Base-by-base conservation (phyloP, 2,113 vertebrate genomes). In the Rhabdornis inornatus region DNA sequence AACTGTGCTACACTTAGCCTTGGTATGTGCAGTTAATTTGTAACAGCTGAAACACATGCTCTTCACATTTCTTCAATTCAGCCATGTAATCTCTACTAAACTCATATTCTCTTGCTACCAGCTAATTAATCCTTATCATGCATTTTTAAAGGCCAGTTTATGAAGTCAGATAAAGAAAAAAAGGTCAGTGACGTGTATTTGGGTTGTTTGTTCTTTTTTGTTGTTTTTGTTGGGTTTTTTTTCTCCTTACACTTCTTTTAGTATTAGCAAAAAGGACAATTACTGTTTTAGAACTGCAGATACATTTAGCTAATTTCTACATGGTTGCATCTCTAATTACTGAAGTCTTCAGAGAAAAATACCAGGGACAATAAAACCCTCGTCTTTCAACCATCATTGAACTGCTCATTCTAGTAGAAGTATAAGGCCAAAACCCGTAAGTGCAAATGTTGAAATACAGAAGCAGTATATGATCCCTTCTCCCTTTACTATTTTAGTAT, bases 361-460 rank as follows among this genome's bases (percentile, higher is more conserved):
- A 64, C 3, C 15, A 31, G 5, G 22, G 6, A 23, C 50, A 37
- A 42, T 66, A 59, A 55, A 50, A 57, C 0, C 2, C 6, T 5
- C 2, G 0, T 56, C 30, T 84, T 82, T 66, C 27, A 69, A 44
- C 4, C 17, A 53, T 31, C 9, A 50, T 9, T 50, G 19, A 81
- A 39, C 10, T 63, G 13, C 11, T 81, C 11, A 24, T 18, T 20
- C 4, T 70, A 53, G 30, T 15, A 83, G 35, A 76, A 75, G 30
- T 24, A 39, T 24, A 44, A 75, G 18, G 12, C 8, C n/a, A 78
- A 83, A 92, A 78, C 3, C 18, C 92, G 9, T 4, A 89, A 56
- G 17, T 25, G 13, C 2, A 80, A 83, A 76, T 39, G 40, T 2
- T 44, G 31, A 90, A 90, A 59, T n/a, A 76, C 1, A 4, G 14